A percentile compares a stretch with the other conserved stretches of the same genome.
Conservation (phyloP, 92 coral and sea anemone genomes). For the Meandrina meandrites region DNA sequence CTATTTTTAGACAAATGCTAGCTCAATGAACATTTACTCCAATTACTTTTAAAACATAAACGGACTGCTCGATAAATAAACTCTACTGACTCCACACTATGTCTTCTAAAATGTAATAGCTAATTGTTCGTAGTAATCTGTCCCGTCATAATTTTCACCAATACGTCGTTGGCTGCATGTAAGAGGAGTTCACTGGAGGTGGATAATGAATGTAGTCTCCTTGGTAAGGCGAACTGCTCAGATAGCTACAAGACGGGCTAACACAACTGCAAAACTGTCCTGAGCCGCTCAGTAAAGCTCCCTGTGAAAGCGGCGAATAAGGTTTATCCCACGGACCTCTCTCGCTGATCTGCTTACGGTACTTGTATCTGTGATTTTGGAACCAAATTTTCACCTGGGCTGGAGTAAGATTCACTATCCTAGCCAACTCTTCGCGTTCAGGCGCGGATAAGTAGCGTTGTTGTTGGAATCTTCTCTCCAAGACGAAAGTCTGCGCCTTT, state of each 20-base stretch:
- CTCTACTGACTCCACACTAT: conserved; percentile 1
- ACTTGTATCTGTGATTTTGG: conserved; percentile 98
- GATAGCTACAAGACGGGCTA: conserved; percentile 77
- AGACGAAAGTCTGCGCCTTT: conserved; percentile 97
- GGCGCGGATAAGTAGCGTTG: conserved; percentile 98
- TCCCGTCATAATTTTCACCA: conserved; percentile 52
- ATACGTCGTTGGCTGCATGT: conserved; percentile 70
- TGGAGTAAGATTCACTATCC: conserved; percentile 94
- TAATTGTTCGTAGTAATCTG: background rate
- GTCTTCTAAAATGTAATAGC: background rate
- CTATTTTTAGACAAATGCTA: conserved; percentile 41
- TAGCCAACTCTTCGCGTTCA: conserved; percentile 95
- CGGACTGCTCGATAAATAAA: conserved; percentile 33
- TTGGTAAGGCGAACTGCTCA: conserved; percentile 70
- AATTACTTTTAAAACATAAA: conserved; percentile 35
- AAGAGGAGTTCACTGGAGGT: conserved; percentile 70
- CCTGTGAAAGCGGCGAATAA: conserved; percentile 63
- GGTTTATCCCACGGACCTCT: conserved; percentile 94
- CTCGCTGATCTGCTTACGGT: conserved; percentile 95
- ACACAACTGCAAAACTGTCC: conserved; percentile 91
- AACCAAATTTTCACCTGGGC: conserved; percentile 99
- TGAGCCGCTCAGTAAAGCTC: conserved; percentile 72
- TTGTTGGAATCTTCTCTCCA: conserved; percentile 92
- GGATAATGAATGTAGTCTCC: conserved; percentile 82
- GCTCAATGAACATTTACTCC: conserved; percentile 28